phyloP scores from a whole-genome alignment of 2,113 vertebrate species.

The Sylvia atricapilla region DNA sequence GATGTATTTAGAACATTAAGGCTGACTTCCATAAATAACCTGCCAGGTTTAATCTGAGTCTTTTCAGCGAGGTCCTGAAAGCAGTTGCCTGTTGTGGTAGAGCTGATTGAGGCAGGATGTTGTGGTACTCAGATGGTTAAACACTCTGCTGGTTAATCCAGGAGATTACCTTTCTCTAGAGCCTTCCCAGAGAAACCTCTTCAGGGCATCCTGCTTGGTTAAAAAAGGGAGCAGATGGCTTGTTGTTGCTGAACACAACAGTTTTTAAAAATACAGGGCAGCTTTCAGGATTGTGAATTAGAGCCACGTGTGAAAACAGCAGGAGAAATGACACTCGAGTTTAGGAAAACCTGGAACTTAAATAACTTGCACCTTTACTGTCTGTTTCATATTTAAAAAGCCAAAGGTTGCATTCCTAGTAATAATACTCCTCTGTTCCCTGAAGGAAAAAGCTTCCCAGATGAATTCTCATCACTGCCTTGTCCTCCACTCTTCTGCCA shows the following conservation, averaged over 20 bases:
- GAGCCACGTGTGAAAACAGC: background rate
- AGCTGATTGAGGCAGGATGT: background rate
- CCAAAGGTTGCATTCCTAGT: background rate
- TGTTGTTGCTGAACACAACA: background rate
- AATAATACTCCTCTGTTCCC: background rate
- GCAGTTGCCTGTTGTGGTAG: background rate
- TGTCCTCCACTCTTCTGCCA: background rate
- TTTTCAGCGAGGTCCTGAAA: background rate
- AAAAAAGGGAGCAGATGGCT: conserved; percentile 30
- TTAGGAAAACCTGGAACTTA: background rate
- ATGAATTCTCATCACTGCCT: background rate
- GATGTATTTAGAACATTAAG: background rate
- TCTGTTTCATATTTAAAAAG: background rate
- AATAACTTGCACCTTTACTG: background rate
- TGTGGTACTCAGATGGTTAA: conserved; percentile 20
- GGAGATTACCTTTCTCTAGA: conserved; percentile 62
- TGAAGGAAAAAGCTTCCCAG: background rate
- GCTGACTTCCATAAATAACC: background rate
- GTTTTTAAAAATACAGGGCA: background rate
- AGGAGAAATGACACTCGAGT: background rate
- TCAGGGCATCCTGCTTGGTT: conserved; percentile 21
- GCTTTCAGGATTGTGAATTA: background rate
- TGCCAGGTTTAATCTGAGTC: background rate
- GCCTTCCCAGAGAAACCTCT: conserved; percentile 40
- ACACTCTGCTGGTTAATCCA: conserved; percentile 44